These are phyloP conservation scores for Grammomys surdaster DNA, from an alignment of 2,113 vertebrate species.

Conservation along the genomic window DNA sequence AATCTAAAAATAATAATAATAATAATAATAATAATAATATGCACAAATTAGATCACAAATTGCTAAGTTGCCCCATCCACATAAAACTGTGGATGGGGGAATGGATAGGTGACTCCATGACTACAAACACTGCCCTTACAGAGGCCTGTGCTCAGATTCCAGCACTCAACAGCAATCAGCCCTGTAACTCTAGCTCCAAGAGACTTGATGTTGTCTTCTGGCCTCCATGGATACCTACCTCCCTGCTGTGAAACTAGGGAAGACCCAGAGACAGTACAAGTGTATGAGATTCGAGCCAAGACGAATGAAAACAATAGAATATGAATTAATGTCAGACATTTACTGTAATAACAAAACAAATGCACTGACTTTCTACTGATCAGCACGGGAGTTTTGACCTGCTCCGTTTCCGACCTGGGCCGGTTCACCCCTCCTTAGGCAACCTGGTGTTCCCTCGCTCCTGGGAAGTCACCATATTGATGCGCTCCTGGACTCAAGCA, in stretches of 20 bases:
- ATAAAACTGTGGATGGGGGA: background rate
- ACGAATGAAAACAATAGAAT: background rate
- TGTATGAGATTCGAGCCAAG: background rate
- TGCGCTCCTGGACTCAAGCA: too few relatives aligned
- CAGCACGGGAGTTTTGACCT: too few relatives aligned
- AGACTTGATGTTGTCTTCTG: background rate
- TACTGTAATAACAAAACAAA: background rate
- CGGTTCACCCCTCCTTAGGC: too few relatives aligned
- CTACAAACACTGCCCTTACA: background rate
- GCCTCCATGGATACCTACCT: background rate
- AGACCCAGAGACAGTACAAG: background rate
- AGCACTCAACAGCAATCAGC: background rate
- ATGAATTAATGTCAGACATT: background rate
- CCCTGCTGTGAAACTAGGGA: background rate
- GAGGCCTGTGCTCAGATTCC: too few relatives aligned
- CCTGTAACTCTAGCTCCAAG: background rate
- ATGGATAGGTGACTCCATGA: too few relatives aligned
- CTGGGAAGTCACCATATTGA: too few relatives aligned
- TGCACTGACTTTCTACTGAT: background rate
- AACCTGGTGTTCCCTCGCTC: too few relatives aligned
- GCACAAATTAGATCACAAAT: background rate
- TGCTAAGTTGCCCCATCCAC: background rate
- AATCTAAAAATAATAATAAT: background rate
- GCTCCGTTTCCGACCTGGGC: too few relatives aligned
- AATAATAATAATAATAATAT: background rate